phyloP scores from a whole-genome alignment of 2,888 invertebrate species.

The Trissonchulus latispiculum region DNA sequence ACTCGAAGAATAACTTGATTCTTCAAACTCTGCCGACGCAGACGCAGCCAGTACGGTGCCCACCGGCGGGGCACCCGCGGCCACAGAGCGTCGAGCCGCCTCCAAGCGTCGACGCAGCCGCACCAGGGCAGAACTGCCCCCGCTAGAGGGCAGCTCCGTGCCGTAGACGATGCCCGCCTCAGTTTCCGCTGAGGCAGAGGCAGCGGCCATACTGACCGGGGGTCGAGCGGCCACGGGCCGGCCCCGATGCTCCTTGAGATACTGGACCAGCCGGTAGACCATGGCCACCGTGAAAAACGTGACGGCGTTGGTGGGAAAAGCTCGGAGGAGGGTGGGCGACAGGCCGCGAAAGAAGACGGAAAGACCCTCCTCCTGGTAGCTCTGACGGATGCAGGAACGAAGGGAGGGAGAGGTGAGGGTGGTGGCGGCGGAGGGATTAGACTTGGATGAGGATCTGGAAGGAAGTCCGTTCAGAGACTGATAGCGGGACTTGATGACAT shows the following conservation, averaged over 20 bases:
- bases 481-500: constrained; percentile 75
- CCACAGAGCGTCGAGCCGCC: neutral
- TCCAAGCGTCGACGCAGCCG: too few relatives aligned
- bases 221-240: neutral
- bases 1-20: too few relatives aligned
- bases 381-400: constrained; percentile 63
- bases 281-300: constrained; percentile 68
- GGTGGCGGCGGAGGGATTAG: neutral
- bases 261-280: constrained; percentile 32
- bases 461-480: constrained; percentile 52
- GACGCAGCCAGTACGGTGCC: too few relatives aligned
- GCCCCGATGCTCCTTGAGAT: neutral
- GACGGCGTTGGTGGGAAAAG: constrained; percentile 84
- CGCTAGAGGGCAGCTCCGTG: too few relatives aligned
- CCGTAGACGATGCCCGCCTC: neutral
- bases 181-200: neutral
- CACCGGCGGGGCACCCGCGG: neutral
- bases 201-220: neutral
- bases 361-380: constrained; percentile 60
- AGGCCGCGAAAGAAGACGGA: constrained; percentile 62
- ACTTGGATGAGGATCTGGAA: neutral
- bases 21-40: too few relatives aligned
- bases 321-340: constrained; percentile 66
- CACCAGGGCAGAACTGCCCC: neutral
- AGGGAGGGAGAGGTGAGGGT: constrained; percentile 51